Percentiles rank a stretch among this genome's conserved stretches.
phyloP scores from a whole-genome alignment of 37 sponge, comb jelly and placozoan species.

The Chondrosia reniformis region DNA sequence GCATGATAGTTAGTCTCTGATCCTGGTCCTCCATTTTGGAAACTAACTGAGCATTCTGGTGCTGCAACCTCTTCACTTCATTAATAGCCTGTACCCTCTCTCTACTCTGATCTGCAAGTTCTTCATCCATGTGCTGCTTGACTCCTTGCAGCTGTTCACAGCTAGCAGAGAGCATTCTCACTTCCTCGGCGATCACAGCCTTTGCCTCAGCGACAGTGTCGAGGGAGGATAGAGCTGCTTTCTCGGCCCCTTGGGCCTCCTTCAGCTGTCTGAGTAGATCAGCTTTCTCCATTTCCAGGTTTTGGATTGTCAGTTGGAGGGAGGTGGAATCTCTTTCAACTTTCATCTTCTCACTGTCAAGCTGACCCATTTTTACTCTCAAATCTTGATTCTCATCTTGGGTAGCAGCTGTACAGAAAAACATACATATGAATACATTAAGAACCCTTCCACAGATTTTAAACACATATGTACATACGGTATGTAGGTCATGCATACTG shows the following conservation, averaged over 20 bases:
- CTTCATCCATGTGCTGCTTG: slow-evolving; percentile 32
- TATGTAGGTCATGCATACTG: not conserved
- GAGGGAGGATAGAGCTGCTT: slow-evolving; percentile 20
- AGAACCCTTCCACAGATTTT: not conserved
- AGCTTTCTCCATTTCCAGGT: slow-evolving; percentile 46
- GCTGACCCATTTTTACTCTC: not conserved
- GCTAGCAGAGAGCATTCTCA: slow-evolving; percentile 23
- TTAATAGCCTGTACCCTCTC: slow-evolving; percentile 25
- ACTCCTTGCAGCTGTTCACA: slow-evolving; percentile 28
- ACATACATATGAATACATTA: not conserved
- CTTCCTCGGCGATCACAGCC: slow-evolving; percentile 34
- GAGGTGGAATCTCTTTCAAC: not conserved
- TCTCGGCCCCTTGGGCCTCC: slow-evolving; percentile 16
- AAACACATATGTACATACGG: not conserved
- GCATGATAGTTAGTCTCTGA: slow-evolving; percentile 4
- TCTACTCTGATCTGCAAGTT: slow-evolving; percentile 19
- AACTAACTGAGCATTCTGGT: slow-evolving; percentile 5
- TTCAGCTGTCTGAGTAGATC: slow-evolving; percentile 17
- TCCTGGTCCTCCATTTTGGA: slow-evolving; percentile 41
- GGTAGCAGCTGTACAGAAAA: not conserved
- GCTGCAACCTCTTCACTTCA: slow-evolving; percentile 34
- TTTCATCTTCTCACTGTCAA: slow-evolving; percentile 7
- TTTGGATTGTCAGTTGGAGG: slow-evolving; percentile 1
- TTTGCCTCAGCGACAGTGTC: slow-evolving; percentile 27
- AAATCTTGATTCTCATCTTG: not conserved